Evolutionary conservation across 2,113 vertebrate species (phyloP).

Genomic region (Nematolebias whitei): DNA sequence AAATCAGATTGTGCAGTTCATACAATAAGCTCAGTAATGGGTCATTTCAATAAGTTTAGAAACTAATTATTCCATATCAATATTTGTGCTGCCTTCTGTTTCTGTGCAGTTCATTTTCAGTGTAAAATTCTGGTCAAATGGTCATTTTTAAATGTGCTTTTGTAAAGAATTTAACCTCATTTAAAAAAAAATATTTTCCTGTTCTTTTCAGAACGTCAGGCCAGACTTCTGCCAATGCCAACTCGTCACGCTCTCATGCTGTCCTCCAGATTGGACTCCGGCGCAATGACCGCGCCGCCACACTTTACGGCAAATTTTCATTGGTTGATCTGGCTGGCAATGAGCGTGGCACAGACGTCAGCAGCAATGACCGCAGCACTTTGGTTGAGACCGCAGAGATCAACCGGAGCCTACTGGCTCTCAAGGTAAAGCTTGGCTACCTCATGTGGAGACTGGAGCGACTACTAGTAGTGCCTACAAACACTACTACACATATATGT

Average conservation of each 20-base stretch:
- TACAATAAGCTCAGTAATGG: no score
- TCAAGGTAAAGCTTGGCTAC: slow-evolving; percentile 84
- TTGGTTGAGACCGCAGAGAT: slow-evolving; percentile 94
- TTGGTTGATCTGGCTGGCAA: slow-evolving; percentile 97
- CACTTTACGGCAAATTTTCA: slow-evolving; percentile 92
- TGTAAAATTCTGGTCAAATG: neutral
- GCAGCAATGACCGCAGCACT: slow-evolving; percentile 89
- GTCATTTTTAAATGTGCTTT: neutral
- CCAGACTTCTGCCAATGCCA: slow-evolving; percentile 93
- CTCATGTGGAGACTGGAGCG: neutral
- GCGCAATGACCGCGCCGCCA: slow-evolving; percentile 71
- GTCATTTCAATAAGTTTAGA: no score
- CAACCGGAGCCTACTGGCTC: slow-evolving; percentile 94
- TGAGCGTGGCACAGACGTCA: slow-evolving; percentile 91
- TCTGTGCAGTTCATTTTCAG: no score
- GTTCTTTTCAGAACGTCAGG: slow-evolving; percentile 88
- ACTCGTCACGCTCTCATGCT: slow-evolving; percentile 94
- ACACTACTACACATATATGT: no score
- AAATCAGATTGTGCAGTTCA: no score
- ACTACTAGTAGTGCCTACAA: neutral
- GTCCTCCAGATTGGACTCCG: slow-evolving; percentile 93
- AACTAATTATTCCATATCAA: no score
- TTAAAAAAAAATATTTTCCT: no score
- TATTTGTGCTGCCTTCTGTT: no score
- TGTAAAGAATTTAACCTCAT: neutral